Conservation (phyloP, 2,797 vertebrate species). For the Eleutherodactylus coqui region DNA sequence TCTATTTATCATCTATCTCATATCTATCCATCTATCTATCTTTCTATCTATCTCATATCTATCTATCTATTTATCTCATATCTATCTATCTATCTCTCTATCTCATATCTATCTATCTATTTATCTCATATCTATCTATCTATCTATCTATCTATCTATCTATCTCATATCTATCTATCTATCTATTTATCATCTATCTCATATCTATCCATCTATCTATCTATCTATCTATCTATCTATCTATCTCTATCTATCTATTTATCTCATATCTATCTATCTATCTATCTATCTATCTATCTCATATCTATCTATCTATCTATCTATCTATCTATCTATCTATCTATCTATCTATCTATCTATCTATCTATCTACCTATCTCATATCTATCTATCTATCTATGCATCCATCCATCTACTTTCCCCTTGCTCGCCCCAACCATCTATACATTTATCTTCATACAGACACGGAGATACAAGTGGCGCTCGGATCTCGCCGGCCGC, state of each 20-base stretch:
- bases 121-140: no score
- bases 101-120: not conserved
- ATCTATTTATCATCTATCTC: no score
- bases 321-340: conserved; percentile 3
- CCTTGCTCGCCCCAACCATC: not conserved
- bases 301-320: not conserved
- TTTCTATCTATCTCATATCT: no score
- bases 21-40: not conserved
- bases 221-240: not conserved
- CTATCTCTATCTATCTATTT: not conserved
- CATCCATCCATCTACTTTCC: no score
- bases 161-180: not conserved
- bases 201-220: not conserved
- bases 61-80: no score
- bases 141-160: no score
- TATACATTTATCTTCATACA: not conserved
- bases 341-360: conserved; percentile 1
- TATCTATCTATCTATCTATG: no score
- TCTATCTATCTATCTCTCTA: not conserved
- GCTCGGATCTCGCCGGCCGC: not conserved
- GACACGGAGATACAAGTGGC: no score
- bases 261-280: not conserved
- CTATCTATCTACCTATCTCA: not conserved
- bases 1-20: no score
- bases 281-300: not conserved